Evolutionary conservation across 2,113 vertebrate genomes (phyloP), one percentile per base, ranked within the genome.

Genomic region (Nymphicus hollandicus): DNA sequence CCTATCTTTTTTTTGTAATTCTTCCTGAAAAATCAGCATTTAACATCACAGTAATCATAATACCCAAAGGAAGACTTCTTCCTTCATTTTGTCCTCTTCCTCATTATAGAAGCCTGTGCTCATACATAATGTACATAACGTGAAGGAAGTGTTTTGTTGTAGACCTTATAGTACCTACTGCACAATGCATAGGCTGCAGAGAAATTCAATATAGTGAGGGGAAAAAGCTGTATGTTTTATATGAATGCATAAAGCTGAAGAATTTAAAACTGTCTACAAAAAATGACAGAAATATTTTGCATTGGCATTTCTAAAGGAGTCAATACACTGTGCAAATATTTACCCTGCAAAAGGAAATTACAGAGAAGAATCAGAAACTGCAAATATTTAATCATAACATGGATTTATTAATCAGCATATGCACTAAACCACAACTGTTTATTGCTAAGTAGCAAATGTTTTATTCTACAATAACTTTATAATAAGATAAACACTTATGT

Each of bases 211-310:
- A 92, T 24, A 93, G 43, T 73, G 39, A 20, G 33, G 50, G 50
- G 20, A 37, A 83, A 88, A 94, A 95, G 88, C 89, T 97, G 83
- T 70, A 47, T 31, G 16, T 71, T 94, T 95, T 88, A 86, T 47
- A 88, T 13, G 89, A 77, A 92, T 37, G 33, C 13, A 79, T 41
- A 83, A 95, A 96, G 76, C 53, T 60, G 9, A 90, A 86, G 46
- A 66, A 91, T 87, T 96, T 66, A 87, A 91, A 83, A 94, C 88
- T 93, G 11, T 35, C 2, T 8, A 25, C 9, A 43, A 60, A 55
- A 74, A 94, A 53, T 78, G 47, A 65, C 66, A 1, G 31, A 88
- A 81, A 55, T 91, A 95, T 82, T 93, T 65, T 39, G 25, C 13
- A 13, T 7, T 72, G 22, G 31, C 66, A 79, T 56, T 47, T 91